Conservation (phyloP, 1,140 invertebrate species). For the Zelostemma sp. region DNA sequence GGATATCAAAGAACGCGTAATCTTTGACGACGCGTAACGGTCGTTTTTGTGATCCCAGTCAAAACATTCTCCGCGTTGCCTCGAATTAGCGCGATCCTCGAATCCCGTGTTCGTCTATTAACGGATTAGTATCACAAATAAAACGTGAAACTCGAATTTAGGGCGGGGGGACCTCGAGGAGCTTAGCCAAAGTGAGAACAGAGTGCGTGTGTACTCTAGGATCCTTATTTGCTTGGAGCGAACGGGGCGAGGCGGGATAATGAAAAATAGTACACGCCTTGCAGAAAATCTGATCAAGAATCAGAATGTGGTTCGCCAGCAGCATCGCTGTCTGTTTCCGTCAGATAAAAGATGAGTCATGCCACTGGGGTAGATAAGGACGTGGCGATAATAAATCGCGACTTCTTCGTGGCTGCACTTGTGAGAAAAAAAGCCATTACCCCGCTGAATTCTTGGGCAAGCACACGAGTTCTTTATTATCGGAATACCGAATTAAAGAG, state of each 20-base stretch:
- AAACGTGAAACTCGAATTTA: conserved; percentile 1
- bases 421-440: not conserved
- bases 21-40: too few species aligned
- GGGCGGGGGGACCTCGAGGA: not conserved
- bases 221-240: not conserved
- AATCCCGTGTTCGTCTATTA: conserved; percentile 5
- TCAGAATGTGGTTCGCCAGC: not conserved
- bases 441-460: not conserved
- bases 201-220: not conserved
- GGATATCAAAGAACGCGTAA: too few species aligned
- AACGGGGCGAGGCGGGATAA: not conserved
- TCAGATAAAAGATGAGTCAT: conserved; percentile 3
- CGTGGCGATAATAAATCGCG: not conserved
- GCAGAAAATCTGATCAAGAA: conserved; percentile 3
- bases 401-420: not conserved
- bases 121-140: conserved; percentile 6
- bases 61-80: not conserved
- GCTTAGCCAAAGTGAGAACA: not conserved
- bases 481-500: too few species aligned
- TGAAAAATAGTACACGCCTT: conserved; percentile 6
- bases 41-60: not conserved
- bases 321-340: not conserved
- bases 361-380: not conserved
- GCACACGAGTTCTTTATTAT: not conserved
- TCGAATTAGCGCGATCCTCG: conserved; percentile 1